A percentile compares a stretch with the other conserved stretches of the same genome.
Conservation (phyloP, 2,797 vertebrate species). For the Dipus sagitta region DNA sequence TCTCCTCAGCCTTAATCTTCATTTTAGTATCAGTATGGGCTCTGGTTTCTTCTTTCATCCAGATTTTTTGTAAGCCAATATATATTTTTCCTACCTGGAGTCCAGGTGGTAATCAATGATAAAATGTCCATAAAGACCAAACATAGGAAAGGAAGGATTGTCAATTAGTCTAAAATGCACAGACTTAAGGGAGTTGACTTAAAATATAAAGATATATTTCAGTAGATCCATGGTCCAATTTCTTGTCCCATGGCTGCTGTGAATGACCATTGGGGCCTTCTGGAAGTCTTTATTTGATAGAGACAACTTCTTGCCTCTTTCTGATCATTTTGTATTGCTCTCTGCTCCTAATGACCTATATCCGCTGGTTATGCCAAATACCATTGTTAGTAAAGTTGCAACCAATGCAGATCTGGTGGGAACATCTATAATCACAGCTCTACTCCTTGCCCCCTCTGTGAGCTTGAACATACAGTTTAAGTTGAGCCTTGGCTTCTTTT, state of each 20-base stretch:
- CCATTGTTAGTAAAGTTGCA: rapidly evolving
- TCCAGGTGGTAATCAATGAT: background rate
- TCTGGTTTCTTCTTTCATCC: conserved; percentile 23
- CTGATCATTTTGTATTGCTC: background rate
- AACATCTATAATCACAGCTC: background rate
- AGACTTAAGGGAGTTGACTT: background rate
- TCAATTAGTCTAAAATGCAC: background rate
- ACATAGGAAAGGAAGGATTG: no score
- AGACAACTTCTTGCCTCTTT: background rate
- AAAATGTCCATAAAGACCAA: background rate
- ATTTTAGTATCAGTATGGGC: background rate
- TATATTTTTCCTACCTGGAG: background rate
- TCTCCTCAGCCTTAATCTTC: background rate
- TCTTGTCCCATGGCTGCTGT: background rate
- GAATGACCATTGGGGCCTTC: background rate
- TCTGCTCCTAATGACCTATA: background rate
- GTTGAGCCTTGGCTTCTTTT: background rate
- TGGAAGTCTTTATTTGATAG: background rate
- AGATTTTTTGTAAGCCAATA: background rate
- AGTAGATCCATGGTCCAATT: background rate
- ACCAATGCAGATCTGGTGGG: background rate
- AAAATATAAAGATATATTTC: background rate
- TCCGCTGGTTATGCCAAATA: background rate
- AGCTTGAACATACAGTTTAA: background rate
- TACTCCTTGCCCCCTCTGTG: background rate